Conservation (phyloP, 2,888 invertebrate species). For the Chymomyza procnemis region DNA sequence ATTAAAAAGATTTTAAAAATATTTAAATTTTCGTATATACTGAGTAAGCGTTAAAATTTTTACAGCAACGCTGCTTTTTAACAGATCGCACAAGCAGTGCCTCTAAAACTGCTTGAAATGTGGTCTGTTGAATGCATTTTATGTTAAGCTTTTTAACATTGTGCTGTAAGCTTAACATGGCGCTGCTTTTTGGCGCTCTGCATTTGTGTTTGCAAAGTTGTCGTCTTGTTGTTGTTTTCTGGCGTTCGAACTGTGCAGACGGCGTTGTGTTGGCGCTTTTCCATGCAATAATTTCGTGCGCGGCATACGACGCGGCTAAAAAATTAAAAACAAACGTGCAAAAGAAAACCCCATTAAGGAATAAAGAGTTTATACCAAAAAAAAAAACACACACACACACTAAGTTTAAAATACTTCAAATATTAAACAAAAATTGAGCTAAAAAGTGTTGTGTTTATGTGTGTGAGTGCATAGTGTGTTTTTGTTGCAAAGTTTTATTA, state of each 20-base stretch:
- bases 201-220: neutral
- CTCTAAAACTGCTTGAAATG: neutral
- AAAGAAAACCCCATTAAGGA: too few species aligned
- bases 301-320: constrained; percentile 23
- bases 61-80: neutral
- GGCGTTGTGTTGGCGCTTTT: neutral
- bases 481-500: neutral
- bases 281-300: constrained; percentile 13
- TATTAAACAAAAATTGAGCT: neutral
- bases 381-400: constrained; percentile 17
- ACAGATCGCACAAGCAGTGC: too few species aligned
- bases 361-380: too few species aligned
- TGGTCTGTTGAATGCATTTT: neutral
- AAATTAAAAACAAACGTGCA: constrained; percentile 37
- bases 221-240: constrained; percentile 20
- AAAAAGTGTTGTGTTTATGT: constrained; percentile 1
- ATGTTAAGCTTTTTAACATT: neutral
- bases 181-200: neutral
- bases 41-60: neutral
- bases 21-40: too few species aligned
- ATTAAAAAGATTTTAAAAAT: too few species aligned
- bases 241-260: constrained; percentile 53
- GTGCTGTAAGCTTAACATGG: neutral
- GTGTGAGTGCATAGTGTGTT: constrained; percentile 36
- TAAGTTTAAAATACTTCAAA: neutral